Evolutionary conservation across 2,888 invertebrate genomes (phyloP).

Genomic region (Oxytorus armatus): DNA sequence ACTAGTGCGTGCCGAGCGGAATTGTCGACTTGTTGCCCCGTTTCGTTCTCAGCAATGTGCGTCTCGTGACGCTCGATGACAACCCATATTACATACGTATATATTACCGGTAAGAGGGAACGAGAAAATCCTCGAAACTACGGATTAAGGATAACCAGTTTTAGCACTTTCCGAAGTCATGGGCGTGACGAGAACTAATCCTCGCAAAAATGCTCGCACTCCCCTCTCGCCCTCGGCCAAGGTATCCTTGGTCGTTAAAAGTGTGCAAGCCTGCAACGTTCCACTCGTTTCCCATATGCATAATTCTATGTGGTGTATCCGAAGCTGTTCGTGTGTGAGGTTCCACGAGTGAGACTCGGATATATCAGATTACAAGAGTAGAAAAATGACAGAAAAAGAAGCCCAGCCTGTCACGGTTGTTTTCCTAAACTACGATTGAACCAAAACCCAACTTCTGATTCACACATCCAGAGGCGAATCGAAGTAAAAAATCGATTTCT

Average conservation of each 20-base stretch:
- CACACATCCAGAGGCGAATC: neutral
- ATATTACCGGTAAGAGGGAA: neutral
- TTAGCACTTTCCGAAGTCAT: constrained; percentile 48
- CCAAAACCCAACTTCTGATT: constrained; percentile 14
- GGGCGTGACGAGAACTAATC: constrained; percentile 51
- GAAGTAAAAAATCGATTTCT: neutral
- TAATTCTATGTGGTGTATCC: constrained; percentile 15
- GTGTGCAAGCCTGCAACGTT: constrained; percentile 35
- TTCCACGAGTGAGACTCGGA: constrained; percentile 39
- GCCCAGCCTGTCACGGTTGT: constrained; percentile 13
- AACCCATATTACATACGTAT: too few relatives aligned
- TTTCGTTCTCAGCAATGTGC: neutral
- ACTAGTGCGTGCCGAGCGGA: too few relatives aligned
- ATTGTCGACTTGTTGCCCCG: neutral
- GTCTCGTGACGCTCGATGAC: neutral
- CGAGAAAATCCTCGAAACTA: constrained; percentile 30
- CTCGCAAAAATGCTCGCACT: constrained; percentile 40
- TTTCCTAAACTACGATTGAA: constrained; percentile 30
- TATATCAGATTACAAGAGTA: constrained; percentile 45
- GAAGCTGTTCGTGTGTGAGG: constrained; percentile 32
- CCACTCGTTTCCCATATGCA: constrained; percentile 45
- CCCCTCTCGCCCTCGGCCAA: neutral
- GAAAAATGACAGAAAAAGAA: constrained; percentile 39
- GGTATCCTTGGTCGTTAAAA: constrained; percentile 40
- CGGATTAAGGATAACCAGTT: constrained; percentile 57